phyloP scores from a whole-genome alignment of 2,888 invertebrate species.

The Gisinianus flammeolus region DNA sequence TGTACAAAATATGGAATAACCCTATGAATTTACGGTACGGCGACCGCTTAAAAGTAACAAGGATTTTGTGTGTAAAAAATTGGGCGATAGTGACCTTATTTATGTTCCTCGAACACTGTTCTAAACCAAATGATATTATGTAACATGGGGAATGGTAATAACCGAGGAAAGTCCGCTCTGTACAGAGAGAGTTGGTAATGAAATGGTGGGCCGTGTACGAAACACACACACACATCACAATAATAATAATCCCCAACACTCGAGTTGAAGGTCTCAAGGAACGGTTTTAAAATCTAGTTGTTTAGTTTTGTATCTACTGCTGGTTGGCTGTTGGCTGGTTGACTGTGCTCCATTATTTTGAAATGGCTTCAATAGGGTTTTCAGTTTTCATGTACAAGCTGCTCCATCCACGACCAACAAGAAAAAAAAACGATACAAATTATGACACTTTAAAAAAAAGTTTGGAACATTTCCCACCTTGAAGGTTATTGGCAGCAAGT shows the following conservation, averaged over 20 bases:
- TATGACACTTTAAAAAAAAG: constrained; percentile 23
- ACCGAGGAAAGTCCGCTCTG: neutral
- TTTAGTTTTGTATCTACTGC: no score
- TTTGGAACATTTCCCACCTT: neutral
- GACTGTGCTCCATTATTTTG: neutral
- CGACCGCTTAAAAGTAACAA: neutral
- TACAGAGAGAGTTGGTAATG: neutral
- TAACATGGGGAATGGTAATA: neutral
- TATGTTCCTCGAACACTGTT: neutral
- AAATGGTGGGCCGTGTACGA: neutral
- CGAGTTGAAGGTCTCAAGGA: no score
- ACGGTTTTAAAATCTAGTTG: no score
- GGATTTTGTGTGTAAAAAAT: neutral
- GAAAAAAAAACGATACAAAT: constrained; percentile 6
- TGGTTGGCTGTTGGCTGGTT: no score
- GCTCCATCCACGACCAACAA: neutral
- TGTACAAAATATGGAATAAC: neutral
- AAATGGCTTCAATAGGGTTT: neutral
- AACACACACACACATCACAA: no score
- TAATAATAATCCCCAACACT: neutral
- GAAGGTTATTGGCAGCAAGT: constrained; percentile 2
- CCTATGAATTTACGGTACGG: neutral
- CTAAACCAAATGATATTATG: neutral
- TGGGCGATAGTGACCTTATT: neutral
- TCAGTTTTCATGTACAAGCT: neutral